These are phyloP conservation scores for Asobara japonica DNA, from an alignment of 1,140 invertebrate genomes.

Conservation along the genomic window DNA sequence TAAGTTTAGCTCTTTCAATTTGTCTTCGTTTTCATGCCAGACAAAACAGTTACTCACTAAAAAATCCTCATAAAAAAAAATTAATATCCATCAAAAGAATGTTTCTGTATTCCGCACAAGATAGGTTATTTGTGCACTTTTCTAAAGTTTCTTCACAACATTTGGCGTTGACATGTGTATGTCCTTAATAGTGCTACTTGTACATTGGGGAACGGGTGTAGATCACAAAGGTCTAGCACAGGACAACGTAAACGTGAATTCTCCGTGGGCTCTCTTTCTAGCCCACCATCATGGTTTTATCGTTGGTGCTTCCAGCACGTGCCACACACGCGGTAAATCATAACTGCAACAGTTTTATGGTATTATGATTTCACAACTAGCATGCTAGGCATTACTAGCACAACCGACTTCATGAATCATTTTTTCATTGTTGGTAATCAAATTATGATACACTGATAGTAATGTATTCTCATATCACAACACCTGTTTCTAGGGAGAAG, in stretches of 20 bases:
- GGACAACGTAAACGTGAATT: neutral
- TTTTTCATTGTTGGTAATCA: neutral
- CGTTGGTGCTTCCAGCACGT: neutral
- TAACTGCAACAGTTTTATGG: neutral
- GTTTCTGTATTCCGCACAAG: neutral
- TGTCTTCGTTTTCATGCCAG: too few relatives aligned
- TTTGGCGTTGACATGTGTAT: neutral
- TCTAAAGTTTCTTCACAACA: neutral
- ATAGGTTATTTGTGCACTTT: neutral
- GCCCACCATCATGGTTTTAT: neutral
- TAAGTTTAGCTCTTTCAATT: too few relatives aligned
- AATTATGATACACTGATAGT: too few relatives aligned
- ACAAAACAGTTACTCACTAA: too few relatives aligned
- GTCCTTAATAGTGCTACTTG: neutral
- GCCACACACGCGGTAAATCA: neutral
- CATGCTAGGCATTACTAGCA: neutral
- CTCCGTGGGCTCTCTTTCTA: neutral
- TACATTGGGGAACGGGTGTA: neutral
- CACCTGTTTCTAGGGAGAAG: too few relatives aligned
- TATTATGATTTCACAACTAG: neutral
- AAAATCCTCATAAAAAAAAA: neutral
- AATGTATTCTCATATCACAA: too few relatives aligned
- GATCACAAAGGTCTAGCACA: neutral
- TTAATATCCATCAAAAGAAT: neutral
- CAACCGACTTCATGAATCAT: neutral